Evolutionary conservation across 2,888 invertebrate genomes (phyloP), one percentile per base, ranked within the genome.

Genomic region (Portevinia maculata): DNA sequence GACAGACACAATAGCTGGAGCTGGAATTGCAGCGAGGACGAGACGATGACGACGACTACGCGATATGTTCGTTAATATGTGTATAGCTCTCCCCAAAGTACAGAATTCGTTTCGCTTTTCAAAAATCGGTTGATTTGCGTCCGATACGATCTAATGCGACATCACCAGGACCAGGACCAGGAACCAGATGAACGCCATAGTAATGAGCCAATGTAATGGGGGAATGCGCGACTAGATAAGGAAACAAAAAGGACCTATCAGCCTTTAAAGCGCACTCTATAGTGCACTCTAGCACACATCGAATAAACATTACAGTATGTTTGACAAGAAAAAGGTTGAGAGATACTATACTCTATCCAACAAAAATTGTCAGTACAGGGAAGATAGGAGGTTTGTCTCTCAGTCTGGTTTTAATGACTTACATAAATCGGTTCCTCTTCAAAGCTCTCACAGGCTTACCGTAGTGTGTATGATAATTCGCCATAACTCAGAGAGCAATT

Each of bases 21-120:
- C 53, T 50, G 57, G 32, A 60, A 62, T 65, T 46, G 41, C 48
- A 34, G 50, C 37, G 11, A 30, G 7, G n/a, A 32, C 9, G 48
- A 3, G 13, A n/a, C 17, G 41, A 65, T 52, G 67, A 46, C 52
- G 64, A 71, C 59, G 73, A 65, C 71, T 71, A 30, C 24, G 79
- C 73, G 53, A 39, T 64, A 59, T 57, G 44, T 57, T 60, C 48
- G 39, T 32, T 50, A 44, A 17, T 57, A 17, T 41, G 9, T 17
- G 4, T 15, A 8, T 17, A n/a, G n/a, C 9, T 3, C 34, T 21
- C 28, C 28, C 39, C 34, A 78, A 64, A 46, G 53, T 69, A 41
- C 39, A 30, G 44, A 46, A 34, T 79, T 73, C 65, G 79, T 65
- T 79, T 73, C 74, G 74, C 62, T 34, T 79, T 79, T 32, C 37